Evolutionary conservation across 2,113 vertebrate genomes (phyloP), one percentile per base, ranked within the genome.

Genomic region (Bujurquina vittata): DNA sequence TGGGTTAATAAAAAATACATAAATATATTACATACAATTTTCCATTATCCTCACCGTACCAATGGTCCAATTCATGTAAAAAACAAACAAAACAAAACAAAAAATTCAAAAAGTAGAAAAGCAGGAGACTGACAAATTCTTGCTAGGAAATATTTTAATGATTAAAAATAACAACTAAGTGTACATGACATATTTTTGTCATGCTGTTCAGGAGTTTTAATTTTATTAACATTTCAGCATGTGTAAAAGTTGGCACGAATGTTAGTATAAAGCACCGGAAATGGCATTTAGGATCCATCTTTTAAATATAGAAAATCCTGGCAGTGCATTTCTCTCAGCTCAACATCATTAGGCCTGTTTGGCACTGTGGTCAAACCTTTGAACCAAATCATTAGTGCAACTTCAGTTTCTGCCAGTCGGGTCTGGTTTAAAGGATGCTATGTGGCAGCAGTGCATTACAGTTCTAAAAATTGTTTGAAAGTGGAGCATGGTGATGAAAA

Each of bases 281-380:
- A 31, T 52, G 49, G 15, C 49, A 52, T 18, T 17, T 59, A 12
- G 11, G 57, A 15, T 14, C 57, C 11, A 26, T 26, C 22, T 59
- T 59, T 59, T 26, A 31, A 60, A 29, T 22, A 18, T 77, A 31
- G 7, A 26, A 43, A 40, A n/a, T 11, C 57, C 26, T 77, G 23
- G 10, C 26, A 40, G n/a, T 49, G 54, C 52, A 6, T 4, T 20
- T 6, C 56, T 55, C 18, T 18, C 1, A 72, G 23, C 35, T 69
- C 3, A 73, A n/a, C n/a, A 75, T 11, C 43, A 69, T 31, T 1
- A 5, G 61, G 61, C 7, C 7, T 0, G 8, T 1, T 2, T 77
- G 15, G 56, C 79, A 79, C 55, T 12, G 37, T 22, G 54, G 31
- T 59, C 43, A 73, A 73, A 82, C 57, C 62, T 89, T 83, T 61